These are phyloP conservation scores for Tenualosa thibaudeaui DNA, from an alignment of 2,797 vertebrate species.

Conservation along the genomic window DNA sequence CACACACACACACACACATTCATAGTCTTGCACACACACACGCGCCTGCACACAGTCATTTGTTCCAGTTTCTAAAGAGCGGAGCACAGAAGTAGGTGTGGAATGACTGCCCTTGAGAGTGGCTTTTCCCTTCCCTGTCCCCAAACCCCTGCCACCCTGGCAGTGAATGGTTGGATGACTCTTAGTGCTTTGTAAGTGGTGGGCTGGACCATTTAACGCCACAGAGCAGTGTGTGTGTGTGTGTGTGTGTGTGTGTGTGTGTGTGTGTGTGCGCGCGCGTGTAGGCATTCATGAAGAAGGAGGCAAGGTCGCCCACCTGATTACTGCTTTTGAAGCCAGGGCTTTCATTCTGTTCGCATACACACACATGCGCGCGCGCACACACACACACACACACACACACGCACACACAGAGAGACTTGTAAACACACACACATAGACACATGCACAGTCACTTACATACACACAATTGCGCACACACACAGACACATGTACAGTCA, in stretches of 20 bases:
- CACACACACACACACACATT: neutral
- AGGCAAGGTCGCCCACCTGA: neutral
- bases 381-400: neutral
- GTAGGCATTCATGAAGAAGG: neutral
- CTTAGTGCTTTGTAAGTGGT: constrained; percentile 7
- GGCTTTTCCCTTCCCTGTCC: neutral
- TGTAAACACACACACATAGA: neutral
- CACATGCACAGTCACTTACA: neutral
- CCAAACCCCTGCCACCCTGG: neutral
- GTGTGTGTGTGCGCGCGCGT: neutral
- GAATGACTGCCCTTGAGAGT: neutral
- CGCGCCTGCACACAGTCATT: neutral
- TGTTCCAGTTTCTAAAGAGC: constrained; percentile 7
- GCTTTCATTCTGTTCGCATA: neutral
- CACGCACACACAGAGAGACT: neutral
- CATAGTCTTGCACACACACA: neutral
- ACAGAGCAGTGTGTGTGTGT: neutral
- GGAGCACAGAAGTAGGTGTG: neutral
- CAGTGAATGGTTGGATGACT: neutral
- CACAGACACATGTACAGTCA: neutral
- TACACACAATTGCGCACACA: neutral
- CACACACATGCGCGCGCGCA: neutral
- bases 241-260: neutral
- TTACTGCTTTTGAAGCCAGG: neutral
- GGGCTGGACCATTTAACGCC: neutral